These are phyloP conservation scores for Leptestheria dahalacensis DNA, from an alignment of 1,140 invertebrate genomes.

Conservation along the genomic window DNA sequence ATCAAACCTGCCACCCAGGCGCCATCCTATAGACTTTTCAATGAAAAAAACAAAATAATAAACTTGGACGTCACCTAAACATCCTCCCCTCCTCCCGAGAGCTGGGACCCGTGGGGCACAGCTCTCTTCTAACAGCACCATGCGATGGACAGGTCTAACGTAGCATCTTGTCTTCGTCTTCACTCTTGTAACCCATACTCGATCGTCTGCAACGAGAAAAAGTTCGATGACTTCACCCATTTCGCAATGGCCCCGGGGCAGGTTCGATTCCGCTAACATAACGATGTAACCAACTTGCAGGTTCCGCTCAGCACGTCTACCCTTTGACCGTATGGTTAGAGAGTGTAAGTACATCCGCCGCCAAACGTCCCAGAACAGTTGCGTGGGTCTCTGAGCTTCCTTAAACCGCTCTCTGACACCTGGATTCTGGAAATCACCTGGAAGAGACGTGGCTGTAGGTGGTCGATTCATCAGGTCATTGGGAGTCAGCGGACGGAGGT, in stretches of 20 bases:
- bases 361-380: background rate
- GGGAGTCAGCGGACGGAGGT: background rate
- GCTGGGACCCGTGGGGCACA: background rate
- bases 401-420: background rate
- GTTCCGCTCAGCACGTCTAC: background rate
- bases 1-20: too few species aligned
- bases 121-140: constrained; percentile 7
- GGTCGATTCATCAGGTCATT: constrained; percentile 7
- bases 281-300: constrained; percentile 18
- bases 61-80: background rate
- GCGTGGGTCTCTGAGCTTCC: too few species aligned
- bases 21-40: too few species aligned
- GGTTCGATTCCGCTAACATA: constrained; percentile 22
- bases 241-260: constrained; percentile 25
- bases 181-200: constrained; percentile 26
- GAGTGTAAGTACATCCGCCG: background rate
- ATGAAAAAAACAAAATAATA: background rate
- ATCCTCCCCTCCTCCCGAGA: background rate
- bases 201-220: constrained; percentile 25
- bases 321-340: background rate
- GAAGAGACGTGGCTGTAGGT: background rate
- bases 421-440: background rate
- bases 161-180: constrained; percentile 19
- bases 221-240: constrained; percentile 26
- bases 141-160: background rate